Base-by-base conservation (phyloP, 2,797 vertebrate species). In the Austrolebias charrua region DNA sequence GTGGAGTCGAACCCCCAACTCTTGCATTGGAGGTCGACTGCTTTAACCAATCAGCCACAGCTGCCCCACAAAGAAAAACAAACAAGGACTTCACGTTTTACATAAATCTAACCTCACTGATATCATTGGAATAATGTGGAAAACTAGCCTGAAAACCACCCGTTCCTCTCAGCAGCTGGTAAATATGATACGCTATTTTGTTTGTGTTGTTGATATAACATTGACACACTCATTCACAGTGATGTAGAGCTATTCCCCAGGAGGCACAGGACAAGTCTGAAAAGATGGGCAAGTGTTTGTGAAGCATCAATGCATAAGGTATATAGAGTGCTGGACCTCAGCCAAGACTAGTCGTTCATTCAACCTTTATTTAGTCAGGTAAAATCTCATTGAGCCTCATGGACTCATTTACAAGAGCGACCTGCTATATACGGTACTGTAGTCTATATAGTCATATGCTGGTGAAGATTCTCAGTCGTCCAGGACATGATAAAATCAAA, bases 201-300 rank as follows among this genome's bases (percentile, higher is more conserved):
- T 43, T 63, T 63, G 56, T 69, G 56, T 52, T 79, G 65, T 47
- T 55, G 51, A 71, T 77, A 61, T 63, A 19, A 29, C 63, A 28
- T 56, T 63, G 65, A 73, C 76, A 70, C 50, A 24, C 71, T 58
- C 53, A 20, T 47, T 66, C 59, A 33, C 18, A 16, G 57, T 63
- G 63, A 78, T 76, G 68, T 69, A 68, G 13, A 66, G 56, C 61
- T 28, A 18, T 18, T 50, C 54, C 35, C 54, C 47, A 20, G 31
- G 46, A 72, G 47, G 51, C 38, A 40, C 5, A 29, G 15, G 4
- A 48, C 33, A 38, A 18, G 44, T 29, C 11, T 43, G 40, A 14
- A 44, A 56, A 54, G 44, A 43, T 61, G 15, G 31, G 19, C 31
- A 19, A 49, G 28, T 52, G 28, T 65, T 57, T 66, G 33, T 45